Evolutionary conservation across 1,140 invertebrate species (phyloP), one percentile per base, ranked within the genome.

Genomic region (Eupristina koningsbergeri): DNA sequence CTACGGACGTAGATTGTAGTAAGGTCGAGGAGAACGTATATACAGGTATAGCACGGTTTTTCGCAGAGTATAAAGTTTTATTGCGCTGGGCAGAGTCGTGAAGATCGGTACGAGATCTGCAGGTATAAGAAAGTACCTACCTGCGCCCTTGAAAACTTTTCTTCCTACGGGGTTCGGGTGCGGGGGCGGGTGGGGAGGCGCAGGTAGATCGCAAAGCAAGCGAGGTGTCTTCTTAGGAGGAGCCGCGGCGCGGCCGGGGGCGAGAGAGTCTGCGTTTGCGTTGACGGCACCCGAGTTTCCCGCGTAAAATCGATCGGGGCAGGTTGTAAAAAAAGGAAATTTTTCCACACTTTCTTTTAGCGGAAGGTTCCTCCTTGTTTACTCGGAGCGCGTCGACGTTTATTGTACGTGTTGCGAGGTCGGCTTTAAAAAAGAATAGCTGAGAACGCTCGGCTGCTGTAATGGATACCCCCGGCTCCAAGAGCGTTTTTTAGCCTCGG

Each of bases 1-100:
- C 15, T 75, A 75, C 45, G 39, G 15, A 15, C 39, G 73, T 41
- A 71, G 67, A 71, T 41, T 71, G 36, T 71, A 41, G 36, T 64
- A 78, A 64, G 17, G 34, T 29, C 53, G 76, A 22, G 34, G 45
- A 58, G 39, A 79, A 29, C n/a, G 45, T 69, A 22, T 41, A 41
- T 71, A 71, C 36, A 71, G 41, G 73, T 75, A 53, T 34, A 75
- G 73, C 64, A 34, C 22, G 34, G 81, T 50, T 82, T 82, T 82
- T 82, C 81, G 81, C 73, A 63, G 69, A 81, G 80, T 63, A 74
- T 81, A 74, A 81, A 81, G 36, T 74, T 81, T 74, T 81, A 81
- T 74, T 81, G 53, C 80, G 34, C 79, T 22, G 58, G 64, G 26
- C 15, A 45, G 3, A 41, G 58, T 78, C 26, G 76, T 41, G 61